Conservation (phyloP, 2,888 invertebrate species). For the Latrodectus elegans region DNA sequence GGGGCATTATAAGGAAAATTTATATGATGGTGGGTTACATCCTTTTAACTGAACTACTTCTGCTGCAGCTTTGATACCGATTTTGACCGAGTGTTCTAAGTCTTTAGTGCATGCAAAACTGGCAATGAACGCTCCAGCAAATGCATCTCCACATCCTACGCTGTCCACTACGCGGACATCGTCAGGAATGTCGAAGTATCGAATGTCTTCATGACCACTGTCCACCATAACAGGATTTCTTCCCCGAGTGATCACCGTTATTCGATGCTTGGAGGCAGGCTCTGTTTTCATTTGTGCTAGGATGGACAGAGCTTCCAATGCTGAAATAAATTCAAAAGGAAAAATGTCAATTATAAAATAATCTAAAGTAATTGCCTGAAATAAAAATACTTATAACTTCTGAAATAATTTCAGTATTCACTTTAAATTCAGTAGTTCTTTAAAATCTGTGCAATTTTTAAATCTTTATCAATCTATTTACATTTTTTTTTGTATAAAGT, state of each 20-base stretch:
- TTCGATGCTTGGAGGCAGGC: conserved; percentile 71
- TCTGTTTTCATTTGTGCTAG: background rate
- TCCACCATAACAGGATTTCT: conserved; percentile 85
- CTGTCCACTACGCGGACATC: conserved; percentile 90
- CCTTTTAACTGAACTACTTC: conserved; percentile 35
- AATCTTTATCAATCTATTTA: too few species aligned
- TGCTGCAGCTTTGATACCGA: conserved; percentile 32
- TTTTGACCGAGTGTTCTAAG: background rate
- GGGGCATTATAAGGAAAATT: background rate
- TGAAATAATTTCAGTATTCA: too few species aligned
- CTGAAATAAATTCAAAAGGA: background rate
- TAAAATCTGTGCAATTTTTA: too few species aligned
- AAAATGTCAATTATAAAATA: too few species aligned
- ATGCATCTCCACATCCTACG: conserved; percentile 99
- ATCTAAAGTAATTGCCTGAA: too few species aligned
- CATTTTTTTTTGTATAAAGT: too few species aligned
- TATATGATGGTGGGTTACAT: conserved; percentile 16
- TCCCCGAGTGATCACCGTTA: conserved; percentile 94
- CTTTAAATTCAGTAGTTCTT: too few species aligned
- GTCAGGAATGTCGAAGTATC: conserved; percentile 82
- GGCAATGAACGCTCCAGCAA: conserved; percentile 84
- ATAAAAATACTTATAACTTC: too few species aligned
- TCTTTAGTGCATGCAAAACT: conserved; percentile 9
- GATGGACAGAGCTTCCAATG: background rate
- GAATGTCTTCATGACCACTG: conserved; percentile 78